Evolutionary conservation across 1,140 invertebrate species (phyloP), one percentile per base, ranked within the genome.

Genomic region (Oscheius sp.): DNA sequence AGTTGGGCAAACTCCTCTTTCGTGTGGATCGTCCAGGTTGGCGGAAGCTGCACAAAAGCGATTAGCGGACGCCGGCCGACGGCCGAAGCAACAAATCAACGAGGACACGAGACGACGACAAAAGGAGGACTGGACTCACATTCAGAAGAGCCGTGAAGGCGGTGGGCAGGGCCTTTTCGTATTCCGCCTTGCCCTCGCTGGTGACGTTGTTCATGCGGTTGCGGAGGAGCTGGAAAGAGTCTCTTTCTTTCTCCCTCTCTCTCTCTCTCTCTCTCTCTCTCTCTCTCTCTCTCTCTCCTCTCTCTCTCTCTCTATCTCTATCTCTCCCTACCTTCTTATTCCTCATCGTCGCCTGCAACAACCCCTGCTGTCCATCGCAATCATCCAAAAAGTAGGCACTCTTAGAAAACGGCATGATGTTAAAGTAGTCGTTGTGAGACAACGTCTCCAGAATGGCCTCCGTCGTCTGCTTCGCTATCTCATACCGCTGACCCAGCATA

Each of bases 351-450:
- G 87, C 87, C 63, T 86, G 86, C 52, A 88, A 80, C 31, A 88
- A 77, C 20, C 84, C 83, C 18, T 79, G 78, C 55, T 85, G 49
- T 1, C 72, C 73, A 31, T 68, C 62, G 59, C 82, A 83, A 1
- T 79, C 65, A 68, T 87, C 87, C 1, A 87, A 74, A 67, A 86
- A 87, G n/a, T 77, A 52, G 45, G 64, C 80, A 74, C 46, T 81
- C 79, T 79, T 85, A 71, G 79, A 85, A 69, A 86, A 85, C 84
- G 89, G 90, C 64, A 94, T 90, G 34, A 99, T 90, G 77, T 95
- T 95, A 49, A 99, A 91, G 83, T 93, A 97, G 85, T 99, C 97
- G 85, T 99, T 96, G 81, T 98, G 96, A 10, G 92, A 96, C 7
- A 99, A 89, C 0, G 97, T 99, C 35, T 96, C 92, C 73, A 99